These are phyloP conservation scores for Resseliella maxima DNA, from an alignment of 2,888 invertebrate genomes.

Conservation along the genomic window DNA sequence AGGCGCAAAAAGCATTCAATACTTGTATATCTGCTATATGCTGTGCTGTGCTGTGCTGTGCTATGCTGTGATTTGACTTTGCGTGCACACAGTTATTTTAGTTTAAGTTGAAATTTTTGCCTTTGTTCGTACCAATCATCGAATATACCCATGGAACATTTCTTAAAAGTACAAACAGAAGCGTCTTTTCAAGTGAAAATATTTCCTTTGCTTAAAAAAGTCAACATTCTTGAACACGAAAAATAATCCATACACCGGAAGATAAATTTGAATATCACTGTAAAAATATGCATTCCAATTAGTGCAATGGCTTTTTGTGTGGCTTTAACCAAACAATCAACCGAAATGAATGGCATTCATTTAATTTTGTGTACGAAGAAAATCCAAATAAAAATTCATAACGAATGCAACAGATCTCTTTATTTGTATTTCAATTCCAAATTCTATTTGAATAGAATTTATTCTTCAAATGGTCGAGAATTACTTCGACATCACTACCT, in stretches of 20 bases:
- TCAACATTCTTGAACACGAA: not conserved
- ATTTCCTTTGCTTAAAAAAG: not conserved
- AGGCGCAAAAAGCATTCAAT: slow-evolving; percentile 20
- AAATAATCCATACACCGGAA: not conserved
- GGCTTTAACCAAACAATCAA: not conserved
- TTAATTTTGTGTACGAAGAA: not conserved
- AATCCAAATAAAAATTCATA: not conserved
- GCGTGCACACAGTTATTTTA: slow-evolving; percentile 8
- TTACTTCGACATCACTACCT: slow-evolving; percentile 6
- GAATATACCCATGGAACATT: not conserved
- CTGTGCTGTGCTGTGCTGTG: too few species aligned
- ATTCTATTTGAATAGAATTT: not conserved
- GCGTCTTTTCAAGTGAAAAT: not conserved
- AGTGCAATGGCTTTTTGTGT: not conserved
- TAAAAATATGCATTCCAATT: not conserved
- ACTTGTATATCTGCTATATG: too few species aligned
- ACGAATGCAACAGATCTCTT: not conserved
- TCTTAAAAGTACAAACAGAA: not conserved
- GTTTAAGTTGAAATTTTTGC: not conserved
- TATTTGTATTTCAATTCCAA: not conserved
- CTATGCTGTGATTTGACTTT: slow-evolving; percentile 8
- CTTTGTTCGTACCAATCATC: slow-evolving; percentile 25
- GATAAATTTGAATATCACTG: slow-evolving; percentile 7
- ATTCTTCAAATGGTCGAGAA: not conserved
- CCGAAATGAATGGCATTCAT: not conserved